Percentiles rank a stretch among this genome's conserved stretches.
Conservation (phyloP, 2,888 invertebrate genomes). For the Macrophya annulata region DNA sequence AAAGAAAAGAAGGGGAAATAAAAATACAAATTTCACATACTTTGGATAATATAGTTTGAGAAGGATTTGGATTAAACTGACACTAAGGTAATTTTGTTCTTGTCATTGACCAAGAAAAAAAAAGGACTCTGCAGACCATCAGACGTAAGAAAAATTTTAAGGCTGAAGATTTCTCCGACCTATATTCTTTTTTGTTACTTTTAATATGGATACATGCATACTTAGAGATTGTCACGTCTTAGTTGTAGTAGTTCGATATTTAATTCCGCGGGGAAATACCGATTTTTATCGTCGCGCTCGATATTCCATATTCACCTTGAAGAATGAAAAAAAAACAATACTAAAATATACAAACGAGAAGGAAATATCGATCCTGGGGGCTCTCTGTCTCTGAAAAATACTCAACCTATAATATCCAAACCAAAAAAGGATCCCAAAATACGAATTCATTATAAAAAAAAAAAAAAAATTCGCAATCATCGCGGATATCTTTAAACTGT, state of each 20-base stretch:
- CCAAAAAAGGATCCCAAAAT: not conserved
- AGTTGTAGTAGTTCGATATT: not conserved
- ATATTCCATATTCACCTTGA: slow-evolving; percentile 18
- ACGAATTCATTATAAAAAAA: too few relatives aligned
- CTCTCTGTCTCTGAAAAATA: not conserved
- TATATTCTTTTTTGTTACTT: not conserved
- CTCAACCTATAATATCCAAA: not conserved
- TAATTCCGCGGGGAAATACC: slow-evolving; percentile 4
- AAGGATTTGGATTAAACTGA: not conserved
- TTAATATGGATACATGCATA: not conserved
- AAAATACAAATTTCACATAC: not conserved
- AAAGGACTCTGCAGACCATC: not conserved
- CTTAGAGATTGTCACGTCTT: too few relatives aligned
- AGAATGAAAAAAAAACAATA: not conserved
- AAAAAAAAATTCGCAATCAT: too few relatives aligned
- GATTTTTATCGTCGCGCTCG: slow-evolving; percentile 9
- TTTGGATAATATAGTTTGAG: not conserved
- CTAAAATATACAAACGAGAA: not conserved
- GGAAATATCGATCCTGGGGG: not conserved
- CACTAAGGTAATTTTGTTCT: not conserved
- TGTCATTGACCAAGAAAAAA: not conserved
- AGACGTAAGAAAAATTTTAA: not conserved
- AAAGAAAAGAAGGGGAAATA: not conserved
- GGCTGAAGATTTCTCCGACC: slow-evolving; percentile 45
- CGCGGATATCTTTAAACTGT: not conserved